Conservation (phyloP, 2,113 vertebrate species). For the mouse (Mus musculus) region DNA sequence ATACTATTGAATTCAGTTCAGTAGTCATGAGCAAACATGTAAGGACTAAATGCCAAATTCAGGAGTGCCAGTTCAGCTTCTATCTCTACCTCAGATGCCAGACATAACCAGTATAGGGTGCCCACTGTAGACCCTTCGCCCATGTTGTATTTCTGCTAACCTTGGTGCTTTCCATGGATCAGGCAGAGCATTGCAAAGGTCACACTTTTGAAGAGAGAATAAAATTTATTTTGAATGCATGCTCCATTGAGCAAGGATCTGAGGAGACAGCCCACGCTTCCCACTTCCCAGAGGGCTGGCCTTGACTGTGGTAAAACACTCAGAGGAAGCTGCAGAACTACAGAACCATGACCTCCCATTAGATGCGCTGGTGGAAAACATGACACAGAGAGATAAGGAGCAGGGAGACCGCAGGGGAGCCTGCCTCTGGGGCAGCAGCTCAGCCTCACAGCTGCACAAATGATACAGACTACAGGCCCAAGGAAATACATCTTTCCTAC, state of each 20-base stretch:
- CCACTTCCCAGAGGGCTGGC: constrained; percentile 47
- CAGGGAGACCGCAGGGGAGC: background rate
- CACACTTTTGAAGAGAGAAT: constrained; percentile 4
- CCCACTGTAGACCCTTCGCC: background rate
- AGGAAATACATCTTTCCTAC: background rate
- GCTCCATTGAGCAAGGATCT: constrained; percentile 45
- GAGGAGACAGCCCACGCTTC: background rate
- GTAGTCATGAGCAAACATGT: background rate
- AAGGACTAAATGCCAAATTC: background rate
- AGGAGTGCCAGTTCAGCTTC: background rate
- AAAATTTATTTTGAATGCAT: constrained; percentile 50
- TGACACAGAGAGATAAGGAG: background rate
- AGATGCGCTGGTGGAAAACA: constrained; percentile 40
- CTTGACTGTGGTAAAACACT: constrained; percentile 16
- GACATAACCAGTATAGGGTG: too few relatives aligned
- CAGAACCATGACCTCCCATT: constrained; percentile 56
- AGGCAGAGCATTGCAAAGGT: background rate
- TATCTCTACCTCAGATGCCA: background rate
- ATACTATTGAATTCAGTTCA: background rate
- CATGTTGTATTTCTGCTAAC: background rate
- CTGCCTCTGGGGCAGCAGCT: background rate
- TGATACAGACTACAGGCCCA: background rate
- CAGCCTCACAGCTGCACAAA: background rate
- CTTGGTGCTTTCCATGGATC: background rate
- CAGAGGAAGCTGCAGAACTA: background rate